These are phyloP conservation scores for Triops cancriformis DNA, from an alignment of 1,140 invertebrate genomes.

Conservation along the genomic window DNA sequence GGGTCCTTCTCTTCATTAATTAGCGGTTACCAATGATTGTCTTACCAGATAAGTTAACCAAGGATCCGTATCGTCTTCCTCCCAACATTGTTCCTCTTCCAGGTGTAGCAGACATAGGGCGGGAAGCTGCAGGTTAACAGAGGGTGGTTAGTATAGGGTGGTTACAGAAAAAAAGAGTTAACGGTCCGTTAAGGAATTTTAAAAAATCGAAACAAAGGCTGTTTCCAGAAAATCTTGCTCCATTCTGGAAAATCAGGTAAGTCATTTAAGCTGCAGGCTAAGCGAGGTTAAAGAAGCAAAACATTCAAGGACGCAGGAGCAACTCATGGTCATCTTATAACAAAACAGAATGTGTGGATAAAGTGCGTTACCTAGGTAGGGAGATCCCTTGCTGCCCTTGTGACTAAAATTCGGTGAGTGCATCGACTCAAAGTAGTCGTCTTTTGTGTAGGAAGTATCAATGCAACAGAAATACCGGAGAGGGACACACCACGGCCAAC, in stretches of 20 bases:
- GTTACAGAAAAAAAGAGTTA: constrained; percentile 15
- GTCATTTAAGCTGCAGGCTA: not conserved
- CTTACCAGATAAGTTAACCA: constrained; percentile 91
- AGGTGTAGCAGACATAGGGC: constrained; percentile 12
- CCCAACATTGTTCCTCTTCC: constrained; percentile 18
- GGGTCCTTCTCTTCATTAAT: not conserved
- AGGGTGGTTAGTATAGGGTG: constrained; percentile 6
- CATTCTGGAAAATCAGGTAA: too few relatives aligned
- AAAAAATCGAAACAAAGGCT: not conserved
- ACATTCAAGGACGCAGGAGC: not conserved
- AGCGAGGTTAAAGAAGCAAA: not conserved
- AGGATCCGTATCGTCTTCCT: constrained; percentile 58
- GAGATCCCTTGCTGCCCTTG: not conserved
- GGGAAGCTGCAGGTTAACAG: not conserved
- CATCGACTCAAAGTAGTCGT: not conserved
- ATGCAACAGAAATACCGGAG: not conserved
- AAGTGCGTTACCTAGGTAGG: not conserved
- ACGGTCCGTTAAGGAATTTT: not conserved
- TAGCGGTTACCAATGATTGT: constrained; percentile 31
- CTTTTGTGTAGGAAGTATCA: not conserved
- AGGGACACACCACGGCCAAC: not conserved
- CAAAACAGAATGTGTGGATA: not conserved
- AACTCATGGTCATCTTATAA: not conserved
- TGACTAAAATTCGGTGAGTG: not conserved
- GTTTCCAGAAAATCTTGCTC: too few relatives aligned